phyloP scores from a whole-genome alignment of 2,888 invertebrate genomes.

The Steromphala cineraria region DNA sequence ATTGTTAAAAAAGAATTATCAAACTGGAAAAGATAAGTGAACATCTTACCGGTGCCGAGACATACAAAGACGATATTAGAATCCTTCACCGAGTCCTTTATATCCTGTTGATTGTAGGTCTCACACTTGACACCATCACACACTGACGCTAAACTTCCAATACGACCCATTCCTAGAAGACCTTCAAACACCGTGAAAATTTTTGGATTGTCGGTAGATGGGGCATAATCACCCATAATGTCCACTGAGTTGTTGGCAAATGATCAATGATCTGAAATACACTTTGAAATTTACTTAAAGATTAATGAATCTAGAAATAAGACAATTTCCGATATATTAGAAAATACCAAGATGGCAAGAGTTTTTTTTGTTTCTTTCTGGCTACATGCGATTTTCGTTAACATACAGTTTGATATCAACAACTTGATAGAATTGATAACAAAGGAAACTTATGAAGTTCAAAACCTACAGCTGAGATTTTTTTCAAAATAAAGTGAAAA shows the following conservation, averaged over 20 bases:
- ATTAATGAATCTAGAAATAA: too few relatives aligned
- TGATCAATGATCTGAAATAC: slow-evolving; percentile 70
- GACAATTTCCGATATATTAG: too few relatives aligned
- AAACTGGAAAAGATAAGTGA: too few relatives aligned
- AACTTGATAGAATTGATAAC: too few relatives aligned
- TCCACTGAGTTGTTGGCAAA: slow-evolving; percentile 64
- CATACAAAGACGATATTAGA: slow-evolving; percentile 65
- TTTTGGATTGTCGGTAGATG: slow-evolving; percentile 51
- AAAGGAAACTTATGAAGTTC: too few relatives aligned
- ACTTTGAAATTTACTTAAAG: slow-evolving; percentile 34
- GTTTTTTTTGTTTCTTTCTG: too few relatives aligned
- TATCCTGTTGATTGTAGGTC: slow-evolving; percentile 45
- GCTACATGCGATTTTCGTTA: too few relatives aligned
- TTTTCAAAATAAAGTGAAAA: too few relatives aligned
- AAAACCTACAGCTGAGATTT: too few relatives aligned
- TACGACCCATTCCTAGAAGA: slow-evolving; percentile 48
- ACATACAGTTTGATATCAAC: too few relatives aligned
- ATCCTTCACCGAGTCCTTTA: slow-evolving; percentile 50
- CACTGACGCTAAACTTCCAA: slow-evolving; percentile 46
- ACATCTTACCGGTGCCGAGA: slow-evolving; percentile 63
- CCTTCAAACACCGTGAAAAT: slow-evolving; percentile 61
- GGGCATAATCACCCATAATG: slow-evolving; percentile 67
- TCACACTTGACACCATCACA: slow-evolving; percentile 60
- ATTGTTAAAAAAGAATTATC: too few relatives aligned
- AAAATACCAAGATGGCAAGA: too few relatives aligned